Conservation (phyloP, 2,888 invertebrate species). For the Cerastoderma edule region DNA sequence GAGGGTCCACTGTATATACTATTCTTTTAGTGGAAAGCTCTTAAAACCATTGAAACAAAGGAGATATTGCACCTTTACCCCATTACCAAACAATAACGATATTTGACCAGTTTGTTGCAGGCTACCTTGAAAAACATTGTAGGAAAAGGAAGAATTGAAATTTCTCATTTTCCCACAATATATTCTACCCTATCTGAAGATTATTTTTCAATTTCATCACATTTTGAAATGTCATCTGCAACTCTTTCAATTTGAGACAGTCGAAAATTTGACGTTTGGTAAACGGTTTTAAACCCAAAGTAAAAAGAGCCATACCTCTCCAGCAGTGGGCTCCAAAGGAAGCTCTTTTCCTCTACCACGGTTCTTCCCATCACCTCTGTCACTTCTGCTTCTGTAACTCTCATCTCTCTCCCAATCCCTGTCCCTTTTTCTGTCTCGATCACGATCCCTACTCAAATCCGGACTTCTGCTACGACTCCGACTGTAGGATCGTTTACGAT, state of each 20-base stretch:
- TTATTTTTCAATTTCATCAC: too few species aligned
- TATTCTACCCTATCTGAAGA: background rate
- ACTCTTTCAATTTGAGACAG: background rate
- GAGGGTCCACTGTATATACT: too few species aligned
- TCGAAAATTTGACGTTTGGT: background rate
- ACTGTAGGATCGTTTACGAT: constrained; percentile 53
- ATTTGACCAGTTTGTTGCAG: too few species aligned
- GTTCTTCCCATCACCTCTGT: constrained; percentile 39
- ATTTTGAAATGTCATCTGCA: too few species aligned
- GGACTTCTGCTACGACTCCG: constrained; percentile 63
- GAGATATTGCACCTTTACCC: too few species aligned
- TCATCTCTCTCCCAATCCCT: constrained; percentile 43
- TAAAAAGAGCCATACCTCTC: constrained; percentile 78
- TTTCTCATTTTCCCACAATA: constrained; percentile 8
- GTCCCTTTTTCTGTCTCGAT: constrained; percentile 58
- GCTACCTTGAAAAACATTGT: too few species aligned
- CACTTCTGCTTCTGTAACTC: constrained; percentile 33
- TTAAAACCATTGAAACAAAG: too few species aligned
- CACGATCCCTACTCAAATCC: constrained; percentile 16
- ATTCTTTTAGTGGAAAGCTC: too few species aligned
- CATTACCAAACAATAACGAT: too few species aligned
- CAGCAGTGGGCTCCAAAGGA: constrained; percentile 85
- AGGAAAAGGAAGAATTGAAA: background rate
- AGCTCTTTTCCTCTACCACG: constrained; percentile 58
- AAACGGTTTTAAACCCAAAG: background rate